These are phyloP conservation scores for Papilio helenus DNA, from an alignment of 1,140 invertebrate genomes.

Conservation along the genomic window DNA sequence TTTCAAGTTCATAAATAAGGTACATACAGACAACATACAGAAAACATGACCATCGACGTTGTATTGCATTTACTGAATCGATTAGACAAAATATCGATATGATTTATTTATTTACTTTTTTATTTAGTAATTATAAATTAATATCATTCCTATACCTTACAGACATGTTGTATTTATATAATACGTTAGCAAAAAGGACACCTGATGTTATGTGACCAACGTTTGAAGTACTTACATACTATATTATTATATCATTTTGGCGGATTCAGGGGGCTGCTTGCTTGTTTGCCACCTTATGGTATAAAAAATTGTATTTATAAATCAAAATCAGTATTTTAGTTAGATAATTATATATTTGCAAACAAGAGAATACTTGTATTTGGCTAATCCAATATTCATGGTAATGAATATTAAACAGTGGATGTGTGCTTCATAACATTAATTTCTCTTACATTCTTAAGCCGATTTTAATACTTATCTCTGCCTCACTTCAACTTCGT, in stretches of 20 bases:
- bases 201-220: not conserved
- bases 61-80: not conserved
- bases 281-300: no score
- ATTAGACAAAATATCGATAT: not conserved
- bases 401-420: constrained; percentile 4
- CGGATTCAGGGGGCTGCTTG: no score
- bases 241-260: no score
- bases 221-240: not conserved
- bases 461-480: not conserved
- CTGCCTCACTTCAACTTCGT: not conserved
- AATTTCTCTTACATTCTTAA: not conserved
- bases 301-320: no score
- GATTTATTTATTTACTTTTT: no score
- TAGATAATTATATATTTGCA: not conserved
- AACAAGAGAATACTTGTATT: not conserved
- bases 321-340: not conserved
- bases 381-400: constrained; percentile 1
- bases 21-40: not conserved
- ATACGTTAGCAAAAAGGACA: no score
- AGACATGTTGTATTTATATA: no score
- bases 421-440: not conserved
- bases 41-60: not conserved
- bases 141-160: no score
- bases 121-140: no score
- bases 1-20: not conserved